Evolutionary conservation across 1,140 invertebrate genomes (phyloP).

Genomic region (Diabrotica undecimpunctata): DNA sequence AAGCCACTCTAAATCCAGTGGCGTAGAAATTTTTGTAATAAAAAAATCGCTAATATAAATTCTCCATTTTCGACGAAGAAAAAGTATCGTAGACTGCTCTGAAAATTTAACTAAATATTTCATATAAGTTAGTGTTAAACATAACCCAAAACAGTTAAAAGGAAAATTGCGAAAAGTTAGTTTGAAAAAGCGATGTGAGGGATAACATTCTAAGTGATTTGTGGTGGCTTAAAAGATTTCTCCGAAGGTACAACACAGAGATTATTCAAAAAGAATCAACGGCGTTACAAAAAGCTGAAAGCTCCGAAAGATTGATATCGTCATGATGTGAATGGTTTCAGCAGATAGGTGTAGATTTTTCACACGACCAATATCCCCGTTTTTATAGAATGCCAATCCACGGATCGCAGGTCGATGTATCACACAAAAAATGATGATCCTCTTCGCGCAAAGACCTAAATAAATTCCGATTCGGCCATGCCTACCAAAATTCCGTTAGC

Average conservation of each 20-base stretch:
- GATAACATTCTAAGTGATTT: not conserved
- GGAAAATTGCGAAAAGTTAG: conserved; percentile 2
- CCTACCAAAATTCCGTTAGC: not conserved
- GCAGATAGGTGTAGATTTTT: conserved; percentile 13
- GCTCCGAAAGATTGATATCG: conserved; percentile 15
- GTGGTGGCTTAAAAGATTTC: conserved; percentile 2
- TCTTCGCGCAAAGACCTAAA: conserved; percentile 4
- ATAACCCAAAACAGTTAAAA: not conserved
- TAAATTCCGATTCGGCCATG: conserved; percentile 8
- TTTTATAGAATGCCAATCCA: conserved; percentile 7
- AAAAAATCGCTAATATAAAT: too few relatives aligned
- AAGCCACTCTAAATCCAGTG: too few relatives aligned
- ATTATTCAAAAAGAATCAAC: conserved; percentile 3
- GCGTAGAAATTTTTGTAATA: too few relatives aligned
- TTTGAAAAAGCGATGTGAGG: not conserved
- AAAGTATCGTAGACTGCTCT: too few relatives aligned
- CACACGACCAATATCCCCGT: conserved; percentile 11
- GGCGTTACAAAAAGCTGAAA: conserved; percentile 7
- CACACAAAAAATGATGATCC: conserved; percentile 14
- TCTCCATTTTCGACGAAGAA: too few relatives aligned
- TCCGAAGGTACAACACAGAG: conserved; percentile 1
- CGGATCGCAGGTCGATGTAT: conserved; percentile 10
- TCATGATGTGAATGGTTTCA: conserved; percentile 7
- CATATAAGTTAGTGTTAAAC: not conserved
- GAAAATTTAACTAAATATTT: too few relatives aligned